These are phyloP conservation scores for Ophraella communa DNA, from an alignment of 2,888 invertebrate species.

Conservation along the genomic window DNA sequence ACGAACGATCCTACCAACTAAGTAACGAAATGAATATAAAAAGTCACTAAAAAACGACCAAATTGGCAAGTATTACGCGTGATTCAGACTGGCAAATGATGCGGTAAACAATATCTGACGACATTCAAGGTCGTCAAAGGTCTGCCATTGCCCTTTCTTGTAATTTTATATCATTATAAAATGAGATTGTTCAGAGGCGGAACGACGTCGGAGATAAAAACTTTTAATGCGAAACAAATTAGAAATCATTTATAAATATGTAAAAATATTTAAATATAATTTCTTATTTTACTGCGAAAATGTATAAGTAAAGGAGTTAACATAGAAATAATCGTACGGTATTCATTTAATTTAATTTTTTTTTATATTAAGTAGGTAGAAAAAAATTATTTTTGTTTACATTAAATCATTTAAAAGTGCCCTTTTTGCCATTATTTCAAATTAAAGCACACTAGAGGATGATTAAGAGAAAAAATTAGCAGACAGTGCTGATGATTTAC, in stretches of 20 bases:
- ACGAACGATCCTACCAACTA: neutral
- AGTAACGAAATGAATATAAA: neutral
- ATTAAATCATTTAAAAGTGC: too few species aligned
- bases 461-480: too few species aligned
- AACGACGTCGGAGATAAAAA: neutral
- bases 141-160: slow-evolving; percentile 50
- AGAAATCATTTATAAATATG: neutral
- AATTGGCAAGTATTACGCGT: slow-evolving; percentile 43
- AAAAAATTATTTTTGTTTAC: too few species aligned
- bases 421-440: too few species aligned
- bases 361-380: too few species aligned
- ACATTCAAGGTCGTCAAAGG: slow-evolving; percentile 53
- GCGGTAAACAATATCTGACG: slow-evolving; percentile 52
- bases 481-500: too few species aligned
- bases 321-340: too few species aligned
- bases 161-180: slow-evolving; percentile 20
- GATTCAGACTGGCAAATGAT: slow-evolving; percentile 51
- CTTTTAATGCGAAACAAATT: neutral
- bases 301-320: too few species aligned
- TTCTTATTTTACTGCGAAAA: too few species aligned
- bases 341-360: too few species aligned
- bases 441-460: too few species aligned
- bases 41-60: slow-evolving; percentile 24
- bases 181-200: slow-evolving; percentile 9
- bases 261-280: neutral